Conservation (phyloP, 2,797 vertebrate species). For the Chanos chanos region DNA sequence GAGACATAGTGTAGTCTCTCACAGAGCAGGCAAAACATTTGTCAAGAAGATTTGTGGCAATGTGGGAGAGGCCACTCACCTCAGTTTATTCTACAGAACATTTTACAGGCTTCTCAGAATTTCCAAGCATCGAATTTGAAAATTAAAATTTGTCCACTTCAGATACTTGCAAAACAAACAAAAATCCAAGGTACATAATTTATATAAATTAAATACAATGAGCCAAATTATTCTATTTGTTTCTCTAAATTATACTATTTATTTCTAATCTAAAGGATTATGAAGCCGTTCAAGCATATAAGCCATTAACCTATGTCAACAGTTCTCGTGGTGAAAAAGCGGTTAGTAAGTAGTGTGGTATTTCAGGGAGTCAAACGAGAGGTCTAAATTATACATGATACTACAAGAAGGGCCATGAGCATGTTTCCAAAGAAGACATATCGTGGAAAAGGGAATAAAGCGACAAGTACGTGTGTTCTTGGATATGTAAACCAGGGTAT, state of each 20-base stretch:
- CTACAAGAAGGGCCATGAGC: slow-evolving; percentile 59
- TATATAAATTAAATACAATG: too few species aligned
- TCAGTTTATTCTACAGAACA: background rate
- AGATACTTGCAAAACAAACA: too few species aligned
- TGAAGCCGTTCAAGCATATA: background rate
- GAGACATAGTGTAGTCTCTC: slow-evolving; percentile 45
- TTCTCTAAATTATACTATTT: background rate
- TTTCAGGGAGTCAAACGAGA: slow-evolving; percentile 47
- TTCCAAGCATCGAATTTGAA: background rate
- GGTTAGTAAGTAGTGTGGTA: too few species aligned
- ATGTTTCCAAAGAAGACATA: slow-evolving; percentile 52
- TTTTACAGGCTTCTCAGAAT: background rate
- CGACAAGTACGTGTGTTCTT: slow-evolving; percentile 15
- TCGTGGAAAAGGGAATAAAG: slow-evolving; percentile 34
- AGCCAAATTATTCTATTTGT: too few species aligned
- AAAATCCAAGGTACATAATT: too few species aligned
- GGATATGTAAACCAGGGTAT: slow-evolving; percentile 26
- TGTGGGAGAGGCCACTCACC: too few species aligned
- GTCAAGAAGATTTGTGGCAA: background rate
- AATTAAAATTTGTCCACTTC: too few species aligned
- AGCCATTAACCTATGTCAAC: slow-evolving; percentile 61
- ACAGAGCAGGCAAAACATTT: background rate
- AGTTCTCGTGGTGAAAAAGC: too few species aligned
- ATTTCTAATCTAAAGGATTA: background rate
- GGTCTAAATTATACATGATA: slow-evolving; percentile 56